These are phyloP conservation scores for Podarcis cretensis DNA, from an alignment of 2,113 vertebrate species.

Conservation along the genomic window DNA sequence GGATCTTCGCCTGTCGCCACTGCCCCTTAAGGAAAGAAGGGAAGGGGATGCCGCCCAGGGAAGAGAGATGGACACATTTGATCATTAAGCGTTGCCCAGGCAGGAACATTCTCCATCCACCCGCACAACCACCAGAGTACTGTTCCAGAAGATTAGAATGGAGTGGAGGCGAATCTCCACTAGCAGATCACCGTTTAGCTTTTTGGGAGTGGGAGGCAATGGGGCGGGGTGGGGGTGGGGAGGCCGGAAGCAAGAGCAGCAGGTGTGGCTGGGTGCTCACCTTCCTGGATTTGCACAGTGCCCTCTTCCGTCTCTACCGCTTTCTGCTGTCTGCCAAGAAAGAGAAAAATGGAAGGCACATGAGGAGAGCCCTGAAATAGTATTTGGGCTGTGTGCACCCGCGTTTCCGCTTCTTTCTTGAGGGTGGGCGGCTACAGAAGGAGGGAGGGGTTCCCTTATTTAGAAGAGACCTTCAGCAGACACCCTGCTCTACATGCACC, in stretches of 20 bases:
- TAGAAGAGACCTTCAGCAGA: no score
- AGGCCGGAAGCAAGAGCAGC: background rate
- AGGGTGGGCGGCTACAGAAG: no score
- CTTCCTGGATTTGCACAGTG: slow-evolving; percentile 76
- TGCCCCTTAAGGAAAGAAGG: slow-evolving; percentile 76
- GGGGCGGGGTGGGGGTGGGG: no score
- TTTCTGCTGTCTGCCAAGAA: slow-evolving; percentile 72
- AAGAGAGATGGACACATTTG: background rate
- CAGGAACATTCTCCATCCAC: background rate
- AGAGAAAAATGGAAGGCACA: background rate
- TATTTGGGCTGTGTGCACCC: no score
- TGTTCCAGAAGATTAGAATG: background rate
- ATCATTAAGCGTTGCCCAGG: background rate
- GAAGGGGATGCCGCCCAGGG: no score
- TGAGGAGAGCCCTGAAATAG: background rate
- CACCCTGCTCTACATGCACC: no score
- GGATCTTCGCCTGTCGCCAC: slow-evolving; percentile 92
- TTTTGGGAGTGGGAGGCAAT: background rate
- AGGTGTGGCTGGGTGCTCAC: slow-evolving; percentile 40
- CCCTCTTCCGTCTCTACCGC: slow-evolving; percentile 73
- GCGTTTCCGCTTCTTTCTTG: no score
- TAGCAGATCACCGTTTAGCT: background rate
- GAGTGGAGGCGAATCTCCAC: background rate
- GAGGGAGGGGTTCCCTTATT: no score
- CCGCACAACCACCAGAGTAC: background rate